Base-by-base conservation (phyloP, 2,797 vertebrate genomes). In the Danio kyathit region DNA sequence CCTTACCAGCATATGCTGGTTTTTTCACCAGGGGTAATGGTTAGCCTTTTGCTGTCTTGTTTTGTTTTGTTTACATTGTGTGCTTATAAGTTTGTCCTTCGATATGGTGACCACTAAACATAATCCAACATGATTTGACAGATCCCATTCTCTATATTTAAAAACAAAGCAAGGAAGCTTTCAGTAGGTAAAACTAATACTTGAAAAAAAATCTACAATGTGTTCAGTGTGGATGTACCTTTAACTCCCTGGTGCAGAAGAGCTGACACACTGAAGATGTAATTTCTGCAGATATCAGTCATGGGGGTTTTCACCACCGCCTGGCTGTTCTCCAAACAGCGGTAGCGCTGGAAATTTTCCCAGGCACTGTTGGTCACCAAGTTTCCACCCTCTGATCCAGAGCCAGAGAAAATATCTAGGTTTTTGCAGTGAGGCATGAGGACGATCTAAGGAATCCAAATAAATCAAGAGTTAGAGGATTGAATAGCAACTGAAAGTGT, bases 341-440 rank as follows among this genome's bases (percentile, higher is more conserved):
- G 95, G 81, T 99, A 99, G 48, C 97, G 94, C 88, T 97, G 95
- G 88, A 99, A 99, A 0, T 94, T 98, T 83, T 99, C 96, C 97
- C 97, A 99, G 78, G 90, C 93, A 0, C 89, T 94, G 82, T 92
- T 95, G 0, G 90, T 95, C 87, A 92, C 85, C 44, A 94, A 71
- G 0, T 96, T 95, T 3, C 96, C 95, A 0, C 94, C 96, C 0
- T 96, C 82, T 70, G 79, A 60, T 46, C 79, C 94, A 1, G 95
- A 95, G 77, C 94, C 92, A 0, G 94, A 94, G 91, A 99, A 99
- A 75, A 99, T 94, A 73, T 99, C 97, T 91, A 99, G 88, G 0
- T 95, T 98, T 86, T 95, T 97, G 88, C 97, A 98, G 93, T 97
- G 95, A 0, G 98, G 98, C 95, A 99, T 97, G 88, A 99, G 92